A percentile compares a stretch with the other conserved stretches of the same genome.
These are phyloP conservation scores for Gryon sp. DNA, from an alignment of 1,140 invertebrate genomes.

Conservation along the genomic window DNA sequence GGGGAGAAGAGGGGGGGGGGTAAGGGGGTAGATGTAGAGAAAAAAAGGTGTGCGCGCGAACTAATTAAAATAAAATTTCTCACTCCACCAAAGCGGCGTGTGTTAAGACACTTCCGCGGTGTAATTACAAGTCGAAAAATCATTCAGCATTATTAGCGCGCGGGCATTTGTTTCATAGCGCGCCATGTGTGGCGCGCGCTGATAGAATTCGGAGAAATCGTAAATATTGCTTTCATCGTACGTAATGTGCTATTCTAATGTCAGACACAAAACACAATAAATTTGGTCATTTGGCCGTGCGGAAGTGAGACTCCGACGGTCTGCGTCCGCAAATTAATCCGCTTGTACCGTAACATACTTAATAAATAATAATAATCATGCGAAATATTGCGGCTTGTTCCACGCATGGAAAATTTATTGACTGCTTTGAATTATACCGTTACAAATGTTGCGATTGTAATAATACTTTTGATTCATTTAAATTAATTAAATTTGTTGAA, in stretches of 20 bases:
- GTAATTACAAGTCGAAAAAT: conserved; percentile 41
- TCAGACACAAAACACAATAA: conserved; percentile 28
- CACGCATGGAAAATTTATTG: conserved; percentile 1
- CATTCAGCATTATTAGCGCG: conserved; percentile 6
- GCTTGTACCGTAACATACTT: conserved; percentile 6
- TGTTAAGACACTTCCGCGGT: conserved; percentile 38
- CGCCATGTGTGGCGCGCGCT: conserved; percentile 11
- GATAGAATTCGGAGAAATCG: conserved; percentile 35
- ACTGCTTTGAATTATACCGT: too few relatives aligned
- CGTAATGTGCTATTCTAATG: conserved; percentile 34
- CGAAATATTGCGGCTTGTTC: conserved; percentile 10
- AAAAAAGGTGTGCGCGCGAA: conserved; percentile 26
- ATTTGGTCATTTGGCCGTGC: conserved; percentile 6
- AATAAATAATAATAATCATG: conserved; percentile 21
- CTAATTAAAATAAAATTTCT: conserved; percentile 57
- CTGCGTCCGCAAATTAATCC: conserved; percentile 7
- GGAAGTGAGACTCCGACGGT: conserved; percentile 10
- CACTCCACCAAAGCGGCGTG: conserved; percentile 34
- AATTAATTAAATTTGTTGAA: too few relatives aligned
- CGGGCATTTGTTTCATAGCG: conserved; percentile 12
- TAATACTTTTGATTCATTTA: too few relatives aligned
- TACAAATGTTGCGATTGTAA: too few relatives aligned
- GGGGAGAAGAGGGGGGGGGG: not conserved
- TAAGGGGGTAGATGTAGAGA: not conserved
- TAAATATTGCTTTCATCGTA: conserved; percentile 39